Evolutionary conservation across 2,888 invertebrate genomes (phyloP).

Genomic region (Busseola fusca): DNA sequence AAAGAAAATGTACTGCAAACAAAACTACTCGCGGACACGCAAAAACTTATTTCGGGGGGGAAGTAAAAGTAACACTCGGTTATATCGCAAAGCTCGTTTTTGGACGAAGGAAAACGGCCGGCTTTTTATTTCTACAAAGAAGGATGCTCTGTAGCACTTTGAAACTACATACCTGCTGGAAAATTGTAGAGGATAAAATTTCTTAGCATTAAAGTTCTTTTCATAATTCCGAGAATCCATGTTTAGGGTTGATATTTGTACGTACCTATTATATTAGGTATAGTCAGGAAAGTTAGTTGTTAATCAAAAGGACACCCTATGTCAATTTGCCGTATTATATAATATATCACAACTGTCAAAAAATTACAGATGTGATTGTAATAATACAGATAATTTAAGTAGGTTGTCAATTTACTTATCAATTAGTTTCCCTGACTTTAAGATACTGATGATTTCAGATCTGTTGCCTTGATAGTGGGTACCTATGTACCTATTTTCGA

Average conservation of each 20-base stretch:
- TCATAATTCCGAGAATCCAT: not conserved
- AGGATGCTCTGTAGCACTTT: conserved; percentile 16
- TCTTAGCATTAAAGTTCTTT: conserved; percentile 1
- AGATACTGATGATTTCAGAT: no score
- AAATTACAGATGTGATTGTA: no score
- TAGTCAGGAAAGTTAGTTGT: not conserved
- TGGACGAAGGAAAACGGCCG: conserved; percentile 43
- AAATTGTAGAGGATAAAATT: conserved; percentile 17
- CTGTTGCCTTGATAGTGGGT: no score
- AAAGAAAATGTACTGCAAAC: conserved; percentile 64
- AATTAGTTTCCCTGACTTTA: no score
- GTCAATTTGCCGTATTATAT: not conserved
- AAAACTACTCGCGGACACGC: conserved; percentile 61
- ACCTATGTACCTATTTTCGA: not conserved
- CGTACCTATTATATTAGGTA: not conserved
- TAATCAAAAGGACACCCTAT: not conserved
- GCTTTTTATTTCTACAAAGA: conserved; percentile 47
- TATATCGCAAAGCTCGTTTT: conserved; percentile 56
- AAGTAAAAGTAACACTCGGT: conserved; percentile 61
- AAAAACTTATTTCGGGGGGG: conserved; percentile 64
- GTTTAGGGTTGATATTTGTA: conserved; percentile 4
- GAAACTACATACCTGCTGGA: conserved; percentile 23
- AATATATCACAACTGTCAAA: no score
- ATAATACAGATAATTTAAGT: no score
- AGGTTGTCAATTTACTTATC: no score